These are phyloP conservation scores for Apis dorsata DNA, from an alignment of 1,140 invertebrate genomes.

Conservation along the genomic window DNA sequence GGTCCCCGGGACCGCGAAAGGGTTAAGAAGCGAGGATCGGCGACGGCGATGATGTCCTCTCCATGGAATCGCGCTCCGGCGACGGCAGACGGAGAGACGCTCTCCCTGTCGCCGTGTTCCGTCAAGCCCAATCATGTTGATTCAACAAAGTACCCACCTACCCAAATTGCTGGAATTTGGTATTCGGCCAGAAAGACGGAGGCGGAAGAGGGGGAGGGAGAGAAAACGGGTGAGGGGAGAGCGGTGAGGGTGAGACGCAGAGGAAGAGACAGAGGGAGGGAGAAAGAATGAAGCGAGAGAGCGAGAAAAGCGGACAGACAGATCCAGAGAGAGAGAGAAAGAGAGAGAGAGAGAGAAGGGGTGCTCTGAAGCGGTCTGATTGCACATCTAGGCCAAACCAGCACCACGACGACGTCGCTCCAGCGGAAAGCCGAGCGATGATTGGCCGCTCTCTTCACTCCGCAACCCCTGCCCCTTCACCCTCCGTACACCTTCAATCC, in stretches of 20 bases:
- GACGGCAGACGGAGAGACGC: constrained; percentile 24
- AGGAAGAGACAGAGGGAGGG: constrained; percentile 52
- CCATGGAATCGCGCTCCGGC: constrained; percentile 4
- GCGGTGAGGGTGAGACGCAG: constrained; percentile 31
- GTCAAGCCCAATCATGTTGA: constrained; percentile 81
- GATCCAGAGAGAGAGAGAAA: constrained; percentile 44
- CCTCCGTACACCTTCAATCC: constrained; percentile 64
- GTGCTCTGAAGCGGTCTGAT: constrained; percentile 75
- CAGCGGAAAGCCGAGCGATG: constrained; percentile 78
- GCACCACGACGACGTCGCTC: constrained; percentile 76
- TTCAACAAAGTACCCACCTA: constrained; percentile 81
- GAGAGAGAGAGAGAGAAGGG: constrained; percentile 60
- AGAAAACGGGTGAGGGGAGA: constrained; percentile 21
- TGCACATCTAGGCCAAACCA: constrained; percentile 80
- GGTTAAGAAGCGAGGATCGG: constrained; percentile 12
- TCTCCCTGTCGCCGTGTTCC: constrained; percentile 65
- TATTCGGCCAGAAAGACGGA: constrained; percentile 78
- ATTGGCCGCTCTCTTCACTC: constrained; percentile 74
- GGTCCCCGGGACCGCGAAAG: constrained; percentile 28
- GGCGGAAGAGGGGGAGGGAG: constrained; percentile 50
- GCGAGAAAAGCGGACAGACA: constrained; percentile 44
- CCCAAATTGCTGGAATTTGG: constrained; percentile 80
- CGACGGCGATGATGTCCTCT: neutral
- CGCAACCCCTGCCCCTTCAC: constrained; percentile 38
- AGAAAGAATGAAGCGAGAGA: constrained; percentile 52